A percentile compares a stretch with the other conserved stretches of the same genome.
Conservation (phyloP, 2,888 invertebrate genomes). For the Dryococelus australis region DNA sequence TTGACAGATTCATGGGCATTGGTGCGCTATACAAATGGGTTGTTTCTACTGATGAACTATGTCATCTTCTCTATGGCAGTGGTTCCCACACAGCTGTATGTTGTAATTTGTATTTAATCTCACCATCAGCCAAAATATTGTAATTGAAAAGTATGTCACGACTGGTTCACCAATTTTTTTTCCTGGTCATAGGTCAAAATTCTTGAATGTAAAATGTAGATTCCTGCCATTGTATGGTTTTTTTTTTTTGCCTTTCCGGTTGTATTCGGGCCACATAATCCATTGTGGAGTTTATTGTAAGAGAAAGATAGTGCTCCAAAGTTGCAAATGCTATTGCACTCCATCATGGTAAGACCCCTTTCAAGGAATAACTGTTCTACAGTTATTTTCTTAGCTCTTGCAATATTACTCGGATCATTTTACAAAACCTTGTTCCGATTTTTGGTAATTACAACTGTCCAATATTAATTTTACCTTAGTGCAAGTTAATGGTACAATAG, state of each 20-base stretch:
- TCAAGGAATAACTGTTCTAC: no score
- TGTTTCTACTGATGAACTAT: no score
- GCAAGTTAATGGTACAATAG: background rate
- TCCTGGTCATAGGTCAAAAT: background rate
- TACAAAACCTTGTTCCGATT: constrained; percentile 24
- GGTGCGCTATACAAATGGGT: background rate
- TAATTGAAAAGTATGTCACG: background rate
- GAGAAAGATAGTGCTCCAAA: constrained; percentile 21
- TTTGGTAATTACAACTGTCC: constrained; percentile 26
- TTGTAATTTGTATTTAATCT: background rate
- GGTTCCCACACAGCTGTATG: background rate
- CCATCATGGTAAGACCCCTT: background rate
- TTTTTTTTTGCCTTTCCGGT: background rate
- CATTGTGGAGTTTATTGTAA: background rate
- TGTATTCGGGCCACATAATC: constrained; percentile 12
- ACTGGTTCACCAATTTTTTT: background rate
- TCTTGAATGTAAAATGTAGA: background rate
- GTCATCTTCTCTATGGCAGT: background rate
- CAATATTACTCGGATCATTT: background rate
- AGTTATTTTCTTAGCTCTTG: constrained; percentile 9
- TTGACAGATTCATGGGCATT: background rate
- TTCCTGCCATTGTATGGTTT: constrained; percentile 18
- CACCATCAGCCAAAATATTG: background rate
- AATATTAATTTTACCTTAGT: constrained; percentile 16
- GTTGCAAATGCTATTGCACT: constrained; percentile 16